Percentiles rank a stretch among this genome's conserved stretches.
Conservation (phyloP, 2,113 vertebrate genomes). For the Alethe diademata region DNA sequence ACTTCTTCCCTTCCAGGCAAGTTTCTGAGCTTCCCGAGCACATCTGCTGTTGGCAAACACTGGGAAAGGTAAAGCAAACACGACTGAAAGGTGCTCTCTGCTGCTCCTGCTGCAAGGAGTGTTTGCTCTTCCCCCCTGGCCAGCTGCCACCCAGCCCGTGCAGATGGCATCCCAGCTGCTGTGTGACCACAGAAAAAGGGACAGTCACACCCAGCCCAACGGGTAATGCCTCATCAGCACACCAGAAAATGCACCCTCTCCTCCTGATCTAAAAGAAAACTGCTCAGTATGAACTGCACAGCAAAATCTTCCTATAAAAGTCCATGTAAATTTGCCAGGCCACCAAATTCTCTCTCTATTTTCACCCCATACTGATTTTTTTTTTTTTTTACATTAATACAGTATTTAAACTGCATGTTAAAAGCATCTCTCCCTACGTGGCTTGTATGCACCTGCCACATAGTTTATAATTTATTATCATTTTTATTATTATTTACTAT, state of each 20-base stretch:
- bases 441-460: fast-evolving
- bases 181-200: neutral
- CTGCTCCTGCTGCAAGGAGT: slow-evolving; percentile 26
- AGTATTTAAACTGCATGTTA: neutral
- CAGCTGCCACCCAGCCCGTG: slow-evolving; percentile 59
- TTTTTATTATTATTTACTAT: neutral
- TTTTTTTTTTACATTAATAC: neutral
- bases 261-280: neutral
- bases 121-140: slow-evolving; percentile 58
- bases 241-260: neutral
- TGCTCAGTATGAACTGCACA: fast-evolving
- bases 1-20: neutral
- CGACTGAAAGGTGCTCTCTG: slow-evolving; percentile 58
- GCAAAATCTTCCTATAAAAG: neutral
- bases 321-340: neutral
- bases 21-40: slow-evolving; percentile 60
- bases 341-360: neutral
- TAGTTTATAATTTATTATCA: neutral
- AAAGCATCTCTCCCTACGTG: neutral
- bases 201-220: neutral
- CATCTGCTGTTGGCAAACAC: slow-evolving; percentile 70
- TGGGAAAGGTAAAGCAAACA: slow-evolving; percentile 64
- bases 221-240: neutral
- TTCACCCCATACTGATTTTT: neutral
- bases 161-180: slow-evolving; percentile 23